phyloP scores from a whole-genome alignment of 2,888 invertebrate genomes.

The Microctonus aethiopoides region DNA sequence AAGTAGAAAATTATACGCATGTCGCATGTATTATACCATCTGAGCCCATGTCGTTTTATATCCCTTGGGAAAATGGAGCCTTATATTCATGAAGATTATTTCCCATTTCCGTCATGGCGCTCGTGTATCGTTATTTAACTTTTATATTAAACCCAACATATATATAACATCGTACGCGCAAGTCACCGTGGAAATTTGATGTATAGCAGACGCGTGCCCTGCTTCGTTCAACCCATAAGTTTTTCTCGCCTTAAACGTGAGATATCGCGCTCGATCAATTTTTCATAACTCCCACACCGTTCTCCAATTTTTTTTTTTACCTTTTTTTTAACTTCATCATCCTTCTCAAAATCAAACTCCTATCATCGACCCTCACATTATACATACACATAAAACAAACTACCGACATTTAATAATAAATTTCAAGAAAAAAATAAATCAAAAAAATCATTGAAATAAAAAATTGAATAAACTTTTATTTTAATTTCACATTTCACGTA shows the following conservation, averaged over 20 bases:
- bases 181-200: constrained; percentile 55
- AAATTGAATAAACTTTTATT: constrained; percentile 2
- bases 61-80: constrained; percentile 44
- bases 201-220: constrained; percentile 65
- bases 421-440: background rate
- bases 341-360: background rate
- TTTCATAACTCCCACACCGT: constrained; percentile 56
- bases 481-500: constrained; percentile 15
- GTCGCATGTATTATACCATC: constrained; percentile 13
- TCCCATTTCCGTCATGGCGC: constrained; percentile 63
- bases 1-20: background rate
- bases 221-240: constrained; percentile 53
- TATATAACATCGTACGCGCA: constrained; percentile 43
- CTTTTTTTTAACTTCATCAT: background rate
- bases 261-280: constrained; percentile 63
- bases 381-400: background rate
- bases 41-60: constrained; percentile 31
- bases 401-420: background rate
- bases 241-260: constrained; percentile 60
- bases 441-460: background rate
- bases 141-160: constrained; percentile 61
- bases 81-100: constrained; percentile 62
- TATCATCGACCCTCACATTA: background rate
- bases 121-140: constrained; percentile 67
- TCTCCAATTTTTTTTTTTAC: constrained; percentile 22